Conservation (phyloP, 2,888 invertebrate genomes). For the Lymantria monacha region DNA sequence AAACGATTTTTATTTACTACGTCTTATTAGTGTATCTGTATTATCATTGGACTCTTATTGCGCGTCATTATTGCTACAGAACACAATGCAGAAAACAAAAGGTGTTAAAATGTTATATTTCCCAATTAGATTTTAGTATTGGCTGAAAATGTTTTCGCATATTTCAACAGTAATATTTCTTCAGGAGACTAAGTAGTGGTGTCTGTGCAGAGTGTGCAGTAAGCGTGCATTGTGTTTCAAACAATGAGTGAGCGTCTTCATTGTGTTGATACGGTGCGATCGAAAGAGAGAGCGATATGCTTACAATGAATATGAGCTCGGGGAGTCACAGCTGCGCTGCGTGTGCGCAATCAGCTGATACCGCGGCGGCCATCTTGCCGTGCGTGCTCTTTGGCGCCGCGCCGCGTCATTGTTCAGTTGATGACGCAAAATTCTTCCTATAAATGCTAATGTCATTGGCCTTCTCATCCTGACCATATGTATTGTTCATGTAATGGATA, state of each 20-base stretch:
- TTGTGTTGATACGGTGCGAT: constrained; percentile 53
- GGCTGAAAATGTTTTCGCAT: neutral
- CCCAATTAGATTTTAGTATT: too few species aligned
- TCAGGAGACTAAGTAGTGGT: neutral
- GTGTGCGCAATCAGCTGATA: constrained; percentile 80
- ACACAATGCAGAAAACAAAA: too few species aligned
- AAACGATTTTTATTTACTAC: too few species aligned
- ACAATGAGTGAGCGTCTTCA: constrained; percentile 59
- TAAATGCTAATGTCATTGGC: constrained; percentile 74
- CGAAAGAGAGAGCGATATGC: constrained; percentile 68
- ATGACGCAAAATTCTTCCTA: constrained; percentile 68
- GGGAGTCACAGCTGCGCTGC: constrained; percentile 64
- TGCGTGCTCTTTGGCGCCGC: constrained; percentile 59
- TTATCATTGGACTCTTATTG: too few species aligned
- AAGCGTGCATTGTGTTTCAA: constrained; percentile 53
- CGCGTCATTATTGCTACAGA: too few species aligned
- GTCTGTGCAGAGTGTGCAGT: constrained; percentile 31
- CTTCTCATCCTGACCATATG: constrained; percentile 41
- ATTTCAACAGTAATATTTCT: neutral
- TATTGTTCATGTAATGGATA: neutral
- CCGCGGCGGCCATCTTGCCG: constrained; percentile 75
- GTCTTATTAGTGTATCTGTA: too few species aligned
- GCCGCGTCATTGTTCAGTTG: constrained; percentile 69
- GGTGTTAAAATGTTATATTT: too few species aligned
- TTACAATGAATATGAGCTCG: constrained; percentile 33